Percentiles rank a stretch among this genome's conserved stretches.
phyloP scores from a whole-genome alignment of 2,888 invertebrate species.

The Leptinotarsa juncta region DNA sequence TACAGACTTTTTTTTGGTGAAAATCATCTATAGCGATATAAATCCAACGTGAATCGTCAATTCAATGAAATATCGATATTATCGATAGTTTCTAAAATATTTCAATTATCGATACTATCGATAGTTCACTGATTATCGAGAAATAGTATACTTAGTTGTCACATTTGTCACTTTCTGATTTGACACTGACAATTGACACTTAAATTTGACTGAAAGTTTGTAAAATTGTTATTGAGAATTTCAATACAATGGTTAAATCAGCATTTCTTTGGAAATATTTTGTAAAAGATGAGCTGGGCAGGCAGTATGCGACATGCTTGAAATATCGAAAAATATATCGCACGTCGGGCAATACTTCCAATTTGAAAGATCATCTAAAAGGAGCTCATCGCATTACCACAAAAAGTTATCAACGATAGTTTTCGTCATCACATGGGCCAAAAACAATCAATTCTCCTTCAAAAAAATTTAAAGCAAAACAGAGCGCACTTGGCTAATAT shows the following conservation, averaged over 20 bases:
- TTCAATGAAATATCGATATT: background rate
- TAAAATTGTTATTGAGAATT: background rate
- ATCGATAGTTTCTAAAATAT: background rate
- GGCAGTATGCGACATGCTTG: constrained; percentile 1
- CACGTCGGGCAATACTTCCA: background rate
- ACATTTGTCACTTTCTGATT: background rate
- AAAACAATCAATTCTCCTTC: background rate
- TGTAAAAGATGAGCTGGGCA: background rate
- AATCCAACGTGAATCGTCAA: too few relatives aligned
- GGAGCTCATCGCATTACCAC: too few relatives aligned
- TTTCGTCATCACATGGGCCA: background rate
- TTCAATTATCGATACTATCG: background rate
- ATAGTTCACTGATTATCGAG: background rate
- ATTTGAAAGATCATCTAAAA: background rate
- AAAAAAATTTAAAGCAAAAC: too few relatives aligned
- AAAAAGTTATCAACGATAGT: too few relatives aligned
- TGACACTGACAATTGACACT: background rate
- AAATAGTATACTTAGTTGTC: background rate
- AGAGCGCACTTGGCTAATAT: too few relatives aligned
- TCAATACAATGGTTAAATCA: background rate
- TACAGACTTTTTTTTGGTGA: too few relatives aligned
- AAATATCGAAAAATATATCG: background rate
- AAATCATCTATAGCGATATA: too few relatives aligned
- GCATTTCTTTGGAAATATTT: background rate
- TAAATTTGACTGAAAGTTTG: background rate